Evolutionary conservation across 2,797 vertebrate species (phyloP).

Genomic region (Benthosema pterotum): DNA sequence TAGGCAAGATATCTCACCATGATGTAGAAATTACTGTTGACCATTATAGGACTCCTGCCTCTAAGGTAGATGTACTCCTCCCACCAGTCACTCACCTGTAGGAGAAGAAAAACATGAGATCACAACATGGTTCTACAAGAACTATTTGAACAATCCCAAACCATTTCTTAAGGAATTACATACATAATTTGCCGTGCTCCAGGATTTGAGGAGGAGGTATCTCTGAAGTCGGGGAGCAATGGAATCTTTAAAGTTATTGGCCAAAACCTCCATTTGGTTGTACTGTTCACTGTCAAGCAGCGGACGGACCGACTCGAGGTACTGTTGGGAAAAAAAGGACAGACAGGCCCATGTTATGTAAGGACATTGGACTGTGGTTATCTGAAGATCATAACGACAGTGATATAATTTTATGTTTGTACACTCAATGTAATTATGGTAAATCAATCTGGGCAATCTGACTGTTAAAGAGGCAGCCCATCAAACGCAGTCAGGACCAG

Average conservation of each 20-base stretch:
- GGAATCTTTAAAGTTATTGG: slow-evolving; percentile 86
- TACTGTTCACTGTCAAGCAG: slow-evolving; percentile 84
- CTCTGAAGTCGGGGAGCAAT: slow-evolving; percentile 87
- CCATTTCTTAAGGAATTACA: slow-evolving; percentile 55
- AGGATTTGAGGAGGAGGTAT: slow-evolving; percentile 90
- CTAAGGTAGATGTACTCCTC: slow-evolving; percentile 94
- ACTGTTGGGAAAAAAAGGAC: slow-evolving; percentile 83
- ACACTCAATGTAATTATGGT: not conserved
- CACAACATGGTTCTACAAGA: not conserved
- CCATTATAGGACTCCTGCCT: slow-evolving; percentile 89
- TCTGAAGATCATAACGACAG: not conserved
- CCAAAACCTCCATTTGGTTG: slow-evolving; percentile 82
- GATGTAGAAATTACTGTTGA: slow-evolving; percentile 96
- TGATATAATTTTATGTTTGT: too few relatives aligned
- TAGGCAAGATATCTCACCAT: slow-evolving; percentile 79
- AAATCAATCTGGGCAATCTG: too few relatives aligned
- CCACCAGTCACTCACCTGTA: slow-evolving; percentile 97
- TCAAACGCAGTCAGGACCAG: too few relatives aligned
- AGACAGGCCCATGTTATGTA: slow-evolving; percentile 5
- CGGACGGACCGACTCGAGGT: slow-evolving; percentile 89
- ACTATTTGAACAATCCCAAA: not conserved
- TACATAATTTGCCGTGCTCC: slow-evolving; percentile 95
- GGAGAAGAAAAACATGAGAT: slow-evolving; percentile 4
- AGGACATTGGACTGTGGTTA: slow-evolving; percentile 11
- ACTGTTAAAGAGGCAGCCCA: too few relatives aligned